Evolutionary conservation across 2,888 invertebrate species (phyloP).

Genomic region (Drosophila longiperda): DNA sequence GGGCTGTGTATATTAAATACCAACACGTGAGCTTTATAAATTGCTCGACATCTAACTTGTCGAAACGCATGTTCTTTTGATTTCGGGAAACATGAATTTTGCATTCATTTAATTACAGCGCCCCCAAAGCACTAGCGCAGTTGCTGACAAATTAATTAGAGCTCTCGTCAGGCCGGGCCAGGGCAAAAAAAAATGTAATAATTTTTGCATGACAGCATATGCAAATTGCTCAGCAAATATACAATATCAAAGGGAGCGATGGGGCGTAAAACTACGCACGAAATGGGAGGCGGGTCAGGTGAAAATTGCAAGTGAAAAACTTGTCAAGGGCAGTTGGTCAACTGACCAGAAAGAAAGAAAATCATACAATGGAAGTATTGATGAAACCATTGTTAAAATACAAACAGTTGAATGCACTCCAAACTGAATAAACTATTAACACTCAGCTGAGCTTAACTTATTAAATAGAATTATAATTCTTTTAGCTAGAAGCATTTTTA

Average conservation of each 20-base stretch:
- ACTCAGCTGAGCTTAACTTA: not conserved
- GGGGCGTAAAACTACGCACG: constrained; percentile 48
- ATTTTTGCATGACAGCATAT: constrained; percentile 80
- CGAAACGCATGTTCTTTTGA: constrained; percentile 72
- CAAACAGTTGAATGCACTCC: constrained; percentile 74
- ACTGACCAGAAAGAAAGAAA: constrained; percentile 34
- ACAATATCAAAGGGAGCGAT: constrained; percentile 70
- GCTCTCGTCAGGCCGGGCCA: constrained; percentile 25
- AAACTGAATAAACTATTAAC: constrained; percentile 6
- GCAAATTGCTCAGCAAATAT: constrained; percentile 66
- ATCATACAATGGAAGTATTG: constrained; percentile 4
- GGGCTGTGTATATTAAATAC: constrained; percentile 49
- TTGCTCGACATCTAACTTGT: constrained; percentile 74
- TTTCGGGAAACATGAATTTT: constrained; percentile 78
- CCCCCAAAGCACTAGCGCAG: not conserved
- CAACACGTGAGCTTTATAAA: constrained; percentile 68
- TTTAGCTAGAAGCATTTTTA: not conserved
- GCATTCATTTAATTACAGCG: constrained; percentile 82
- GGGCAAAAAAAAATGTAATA: constrained; percentile 58
- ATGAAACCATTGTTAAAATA: constrained; percentile 70
- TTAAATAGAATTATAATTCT: not conserved
- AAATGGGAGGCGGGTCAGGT: constrained; percentile 11
- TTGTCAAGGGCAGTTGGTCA: constrained; percentile 78
- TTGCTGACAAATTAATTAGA: constrained; percentile 69
- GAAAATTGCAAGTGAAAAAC: constrained; percentile 49